These are phyloP conservation scores for Neodiprion lecontei DNA, from an alignment of 1,140 invertebrate species.

Conservation along the genomic window DNA sequence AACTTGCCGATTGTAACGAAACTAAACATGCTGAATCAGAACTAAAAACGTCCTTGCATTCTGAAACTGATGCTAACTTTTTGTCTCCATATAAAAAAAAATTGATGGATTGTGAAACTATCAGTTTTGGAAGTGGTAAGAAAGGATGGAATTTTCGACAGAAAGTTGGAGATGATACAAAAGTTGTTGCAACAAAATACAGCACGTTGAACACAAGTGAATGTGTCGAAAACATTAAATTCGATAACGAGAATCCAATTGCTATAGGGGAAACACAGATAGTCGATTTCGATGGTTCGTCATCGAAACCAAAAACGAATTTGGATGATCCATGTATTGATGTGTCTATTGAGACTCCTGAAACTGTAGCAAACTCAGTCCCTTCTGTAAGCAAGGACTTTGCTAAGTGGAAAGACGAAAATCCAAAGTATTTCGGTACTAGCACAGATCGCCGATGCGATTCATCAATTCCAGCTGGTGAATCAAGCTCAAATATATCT, in stretches of 20 bases:
- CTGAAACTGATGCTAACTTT: not conserved
- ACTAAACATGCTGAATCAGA: not conserved
- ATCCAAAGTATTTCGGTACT: not conserved
- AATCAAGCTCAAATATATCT: not conserved
- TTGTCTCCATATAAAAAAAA: not conserved
- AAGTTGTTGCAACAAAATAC: slow-evolving; percentile 23
- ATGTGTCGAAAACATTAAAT: not conserved
- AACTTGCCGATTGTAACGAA: not conserved
- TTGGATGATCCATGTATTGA: too few relatives aligned
- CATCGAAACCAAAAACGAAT: too few relatives aligned
- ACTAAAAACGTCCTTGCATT: not conserved
- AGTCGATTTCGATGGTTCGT: too few relatives aligned
- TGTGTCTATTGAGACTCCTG: too few relatives aligned
- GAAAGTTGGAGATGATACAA: slow-evolving; percentile 10
- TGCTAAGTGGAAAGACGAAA: not conserved
- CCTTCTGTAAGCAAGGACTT: not conserved
- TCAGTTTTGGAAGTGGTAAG: slow-evolving; percentile 11
- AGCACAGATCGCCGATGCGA: not conserved
- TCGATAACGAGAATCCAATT: not conserved
- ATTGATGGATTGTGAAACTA: not conserved
- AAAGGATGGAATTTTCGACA: slow-evolving; percentile 44
- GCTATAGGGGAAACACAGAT: too few relatives aligned
- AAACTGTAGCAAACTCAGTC: not conserved
- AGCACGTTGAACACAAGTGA: slow-evolving; percentile 22
- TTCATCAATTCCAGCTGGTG: not conserved